Base-by-base conservation (phyloP, 2,888 invertebrate genomes). In the Craniophora ligustri region DNA sequence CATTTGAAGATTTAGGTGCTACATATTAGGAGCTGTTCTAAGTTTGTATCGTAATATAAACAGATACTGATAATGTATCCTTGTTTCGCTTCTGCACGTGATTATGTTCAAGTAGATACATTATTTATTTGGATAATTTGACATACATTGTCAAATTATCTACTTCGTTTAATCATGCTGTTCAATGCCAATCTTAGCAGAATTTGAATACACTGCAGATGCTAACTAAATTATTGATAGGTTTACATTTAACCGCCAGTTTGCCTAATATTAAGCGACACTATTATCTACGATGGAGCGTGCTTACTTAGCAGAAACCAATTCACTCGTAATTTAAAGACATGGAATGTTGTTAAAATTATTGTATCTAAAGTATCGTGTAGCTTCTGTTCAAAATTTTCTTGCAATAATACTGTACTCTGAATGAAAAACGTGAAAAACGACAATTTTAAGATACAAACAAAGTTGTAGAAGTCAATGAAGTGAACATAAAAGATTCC, bases 401-500 rank as follows among this genome's bases (percentile, higher is more conserved):
- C 3, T 10, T n/a, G 1, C 16, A 16, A 1, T 3, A 18, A 2
- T 18, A 16, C 7, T 19, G 3, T 5, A 16, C 5, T 34, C 1
- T n/a, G n/a, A 16, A 1, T 16, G 10, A 10, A 3, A 23, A 10
- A 23, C 0, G 23, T 23, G 4, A 32, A 32, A 32, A 3, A 14
- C 14, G 2, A 7, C 3, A 7, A 14, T 3, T 2, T 11, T 2
- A 45, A 39, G 13, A 34, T 38, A 11, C 36, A 67, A 49, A 42
- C 62, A 62, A 62, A 67, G 44, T 50, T 21, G 41, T 26, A 34
- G 45, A 50, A 41, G 26, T 45, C 50, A 60, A 67, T 62, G 62
- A 50, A 62, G 50, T 49, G 19, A 10, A 44, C 21, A 57, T 62
- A 49, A 54, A 47, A 55, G 65, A 67, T 57, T 70, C 55, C 63